Conservation (phyloP, 92 coral and sea anemone species). For the Chrysogorgia sp. region DNA sequence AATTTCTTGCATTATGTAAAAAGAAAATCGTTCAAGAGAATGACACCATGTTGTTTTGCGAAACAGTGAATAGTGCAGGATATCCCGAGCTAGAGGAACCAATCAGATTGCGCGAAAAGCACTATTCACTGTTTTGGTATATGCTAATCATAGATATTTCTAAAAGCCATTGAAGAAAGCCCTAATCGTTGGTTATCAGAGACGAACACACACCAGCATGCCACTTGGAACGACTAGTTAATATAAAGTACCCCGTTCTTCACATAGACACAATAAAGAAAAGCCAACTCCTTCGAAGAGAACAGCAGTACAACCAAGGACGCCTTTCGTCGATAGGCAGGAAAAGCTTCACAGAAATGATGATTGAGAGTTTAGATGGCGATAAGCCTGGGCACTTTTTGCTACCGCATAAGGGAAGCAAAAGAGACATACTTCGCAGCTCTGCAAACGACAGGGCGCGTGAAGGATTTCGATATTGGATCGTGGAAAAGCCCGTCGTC, state of each 20-base stretch:
- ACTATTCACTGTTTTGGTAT: too few species aligned
- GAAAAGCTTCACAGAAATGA: conserved; percentile 73
- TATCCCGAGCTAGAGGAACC: too few species aligned
- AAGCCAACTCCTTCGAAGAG: conserved; percentile 27
- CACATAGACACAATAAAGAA: not conserved
- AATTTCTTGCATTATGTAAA: too few species aligned
- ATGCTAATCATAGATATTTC: not conserved
- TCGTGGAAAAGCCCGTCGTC: conserved; percentile 83
- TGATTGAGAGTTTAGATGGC: conserved; percentile 78
- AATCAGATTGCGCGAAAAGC: too few species aligned
- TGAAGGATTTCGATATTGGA: conserved; percentile 93
- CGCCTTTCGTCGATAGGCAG: conserved; percentile 84
- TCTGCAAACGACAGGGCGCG: conserved; percentile 96
- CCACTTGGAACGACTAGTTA: too few species aligned
- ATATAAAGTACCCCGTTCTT: too few species aligned
- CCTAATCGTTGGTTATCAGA: not conserved
- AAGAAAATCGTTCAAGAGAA: too few species aligned
- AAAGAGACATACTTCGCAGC: conserved; percentile 82
- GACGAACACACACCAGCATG: not conserved
- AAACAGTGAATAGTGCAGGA: too few species aligned
- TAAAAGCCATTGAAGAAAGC: not conserved
- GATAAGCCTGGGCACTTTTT: conserved; percentile 88
- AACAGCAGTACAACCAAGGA: conserved; percentile 86
- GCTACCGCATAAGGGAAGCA: conserved; percentile 80
- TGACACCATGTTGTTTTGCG: too few species aligned